Percentiles rank a stretch among this genome's conserved stretches.
phyloP scores from a whole-genome alignment of 2,888 invertebrate genomes.

The Polymixis lichenea region DNA sequence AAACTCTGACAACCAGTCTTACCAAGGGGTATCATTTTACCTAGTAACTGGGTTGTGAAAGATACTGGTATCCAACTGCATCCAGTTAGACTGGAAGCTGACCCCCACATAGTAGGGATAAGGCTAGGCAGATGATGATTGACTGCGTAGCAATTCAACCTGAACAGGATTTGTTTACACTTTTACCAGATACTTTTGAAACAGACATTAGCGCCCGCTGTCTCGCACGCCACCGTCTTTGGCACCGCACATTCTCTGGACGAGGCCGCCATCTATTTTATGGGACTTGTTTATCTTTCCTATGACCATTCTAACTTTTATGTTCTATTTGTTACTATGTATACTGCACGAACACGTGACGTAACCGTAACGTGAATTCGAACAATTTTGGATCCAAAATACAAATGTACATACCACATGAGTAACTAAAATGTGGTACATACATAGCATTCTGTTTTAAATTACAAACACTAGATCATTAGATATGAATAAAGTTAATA shows the following conservation, averaged over 20 bases:
- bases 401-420: too few relatives aligned
- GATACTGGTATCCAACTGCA: too few relatives aligned
- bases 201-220: neutral
- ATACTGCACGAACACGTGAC: neutral
- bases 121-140: too few relatives aligned
- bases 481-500: neutral
- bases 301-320: constrained; percentile 3
- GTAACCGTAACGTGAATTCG: neutral
- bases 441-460: neutral
- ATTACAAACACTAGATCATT: too few relatives aligned
- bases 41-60: too few relatives aligned
- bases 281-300: constrained; percentile 10
- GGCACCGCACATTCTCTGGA: neutral
- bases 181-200: neutral
- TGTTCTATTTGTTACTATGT: neutral
- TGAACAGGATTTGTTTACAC: neutral
- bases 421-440: too few relatives aligned
- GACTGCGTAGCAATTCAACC: neutral
- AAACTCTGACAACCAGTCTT: too few relatives aligned
- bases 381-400: neutral
- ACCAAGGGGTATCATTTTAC: too few relatives aligned
- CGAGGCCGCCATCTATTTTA: constrained; percentile 7
- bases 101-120: too few relatives aligned
- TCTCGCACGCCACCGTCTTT: neutral
- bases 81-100: too few relatives aligned